A percentile compares a stretch with the other conserved stretches of the same genome.
These are phyloP conservation scores for Gymnopithys bicolor DNA, from an alignment of 2,797 vertebrate species.

Conservation along the genomic window DNA sequence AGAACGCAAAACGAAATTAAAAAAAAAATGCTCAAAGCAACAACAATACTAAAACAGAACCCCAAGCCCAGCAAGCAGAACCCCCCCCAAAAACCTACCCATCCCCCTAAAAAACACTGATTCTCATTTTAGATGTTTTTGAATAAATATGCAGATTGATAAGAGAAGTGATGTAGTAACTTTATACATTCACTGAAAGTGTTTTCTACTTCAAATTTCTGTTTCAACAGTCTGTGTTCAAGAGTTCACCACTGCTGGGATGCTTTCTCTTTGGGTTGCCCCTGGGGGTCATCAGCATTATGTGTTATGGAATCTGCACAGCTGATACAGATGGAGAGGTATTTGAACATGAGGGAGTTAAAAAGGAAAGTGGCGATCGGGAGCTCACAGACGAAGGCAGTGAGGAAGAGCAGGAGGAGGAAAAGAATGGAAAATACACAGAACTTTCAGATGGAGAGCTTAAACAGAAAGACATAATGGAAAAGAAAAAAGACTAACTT, in stretches of 20 bases:
- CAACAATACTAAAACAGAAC: background rate
- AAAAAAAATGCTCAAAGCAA: accelerated
- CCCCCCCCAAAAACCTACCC: background rate
- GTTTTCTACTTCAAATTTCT: slow-evolving; percentile 25
- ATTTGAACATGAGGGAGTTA: slow-evolving; percentile 82
- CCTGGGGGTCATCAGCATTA: slow-evolving; percentile 96
- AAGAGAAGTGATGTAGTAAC: background rate
- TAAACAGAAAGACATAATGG: slow-evolving; percentile 82
- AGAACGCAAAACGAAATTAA: background rate
- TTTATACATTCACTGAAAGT: background rate
- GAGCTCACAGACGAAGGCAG: slow-evolving; percentile 81
- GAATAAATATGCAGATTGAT: background rate
- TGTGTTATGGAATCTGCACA: slow-evolving; percentile 98
- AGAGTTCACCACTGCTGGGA: slow-evolving; percentile 93
- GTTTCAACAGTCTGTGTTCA: slow-evolving; percentile 92
- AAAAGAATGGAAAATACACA: slow-evolving; percentile 66
- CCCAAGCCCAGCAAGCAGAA: background rate
- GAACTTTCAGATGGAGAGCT: slow-evolving; percentile 67
- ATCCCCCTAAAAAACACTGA: background rate
- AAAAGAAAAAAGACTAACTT: slow-evolving; percentile 94
- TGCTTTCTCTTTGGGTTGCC: slow-evolving; percentile 98
- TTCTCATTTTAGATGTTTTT: background rate
- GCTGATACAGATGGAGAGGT: slow-evolving; percentile 88
- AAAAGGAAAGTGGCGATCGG: slow-evolving; percentile 81
- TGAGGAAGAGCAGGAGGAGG: slow-evolving; percentile 77